Evolutionary conservation across 2,113 vertebrate species (phyloP).

Genomic region (Chaetodon trifascialis): DNA sequence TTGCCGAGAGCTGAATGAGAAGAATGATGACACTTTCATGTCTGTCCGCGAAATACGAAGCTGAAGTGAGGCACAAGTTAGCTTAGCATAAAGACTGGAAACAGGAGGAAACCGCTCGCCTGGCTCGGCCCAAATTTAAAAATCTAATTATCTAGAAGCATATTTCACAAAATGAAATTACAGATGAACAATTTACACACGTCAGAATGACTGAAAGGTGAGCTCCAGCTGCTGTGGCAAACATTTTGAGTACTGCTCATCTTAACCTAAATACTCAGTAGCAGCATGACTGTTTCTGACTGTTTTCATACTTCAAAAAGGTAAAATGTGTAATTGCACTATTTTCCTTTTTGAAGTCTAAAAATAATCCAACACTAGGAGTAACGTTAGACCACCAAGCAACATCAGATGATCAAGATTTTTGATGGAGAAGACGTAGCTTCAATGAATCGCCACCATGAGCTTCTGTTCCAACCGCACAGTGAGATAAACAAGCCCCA

Average conservation of each 20-base stretch:
- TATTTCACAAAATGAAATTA: background rate
- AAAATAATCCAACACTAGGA: constrained; percentile 7
- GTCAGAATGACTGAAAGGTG: background rate
- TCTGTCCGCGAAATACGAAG: no score
- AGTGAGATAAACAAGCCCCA: constrained; percentile 48
- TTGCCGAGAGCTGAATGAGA: no score
- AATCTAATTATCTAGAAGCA: background rate
- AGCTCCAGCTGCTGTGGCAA: no score
- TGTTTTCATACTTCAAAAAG: no score
- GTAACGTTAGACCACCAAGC: background rate
- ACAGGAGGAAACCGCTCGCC: no score
- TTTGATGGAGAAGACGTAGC: background rate
- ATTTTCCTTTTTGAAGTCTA: background rate
- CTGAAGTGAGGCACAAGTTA: no score
- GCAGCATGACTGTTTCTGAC: no score
- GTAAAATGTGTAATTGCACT: background rate
- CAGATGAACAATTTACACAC: background rate
- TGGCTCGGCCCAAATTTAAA: no score
- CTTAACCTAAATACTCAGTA: background rate
- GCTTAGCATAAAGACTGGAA: no score
- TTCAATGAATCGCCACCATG: constrained; percentile 17
- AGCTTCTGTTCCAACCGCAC: constrained; percentile 67
- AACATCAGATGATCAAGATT: background rate
- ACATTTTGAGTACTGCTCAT: background rate
- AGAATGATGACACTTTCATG: no score